Evolutionary conservation across 2,113 vertebrate species (phyloP).

Genomic region (Pteruthius melanotis): DNA sequence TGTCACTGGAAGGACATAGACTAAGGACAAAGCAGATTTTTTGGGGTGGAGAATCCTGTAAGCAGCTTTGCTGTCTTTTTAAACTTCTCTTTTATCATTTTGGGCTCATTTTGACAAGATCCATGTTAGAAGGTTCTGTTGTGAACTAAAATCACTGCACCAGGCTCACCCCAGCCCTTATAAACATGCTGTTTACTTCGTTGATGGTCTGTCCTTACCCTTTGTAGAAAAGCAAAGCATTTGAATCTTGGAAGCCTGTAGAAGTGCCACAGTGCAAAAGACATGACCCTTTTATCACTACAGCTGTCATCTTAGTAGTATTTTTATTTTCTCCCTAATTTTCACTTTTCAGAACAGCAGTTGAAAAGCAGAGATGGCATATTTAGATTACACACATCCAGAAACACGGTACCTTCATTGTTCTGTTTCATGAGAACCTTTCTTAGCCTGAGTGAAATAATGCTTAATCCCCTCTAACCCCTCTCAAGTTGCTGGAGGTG

Average conservation of each 20-base stretch:
- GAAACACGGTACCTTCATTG: neutral
- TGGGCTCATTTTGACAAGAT: neutral
- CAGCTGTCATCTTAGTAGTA: neutral
- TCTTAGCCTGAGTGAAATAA: neutral
- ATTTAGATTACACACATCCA: slow-evolving; percentile 17
- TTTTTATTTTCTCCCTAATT: slow-evolving; percentile 3
- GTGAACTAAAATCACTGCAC: neutral
- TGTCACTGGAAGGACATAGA: neutral
- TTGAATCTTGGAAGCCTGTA: neutral
- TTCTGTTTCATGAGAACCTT: neutral
- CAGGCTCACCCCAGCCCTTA: neutral
- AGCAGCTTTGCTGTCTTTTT: neutral
- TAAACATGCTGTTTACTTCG: neutral
- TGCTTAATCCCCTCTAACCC: neutral
- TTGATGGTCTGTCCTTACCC: neutral
- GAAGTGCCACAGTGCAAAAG: neutral
- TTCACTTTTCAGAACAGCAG: neutral
- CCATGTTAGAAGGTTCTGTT: neutral
- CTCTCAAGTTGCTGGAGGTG: neutral
- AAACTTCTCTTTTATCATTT: neutral
- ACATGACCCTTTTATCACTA: neutral
- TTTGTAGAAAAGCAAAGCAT: neutral
- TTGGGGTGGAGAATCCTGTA: neutral
- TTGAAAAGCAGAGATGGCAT: slow-evolving; percentile 22
- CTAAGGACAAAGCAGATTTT: neutral